Base-by-base conservation (phyloP, 2,888 invertebrate genomes). In the Agrilus biguttatus region DNA sequence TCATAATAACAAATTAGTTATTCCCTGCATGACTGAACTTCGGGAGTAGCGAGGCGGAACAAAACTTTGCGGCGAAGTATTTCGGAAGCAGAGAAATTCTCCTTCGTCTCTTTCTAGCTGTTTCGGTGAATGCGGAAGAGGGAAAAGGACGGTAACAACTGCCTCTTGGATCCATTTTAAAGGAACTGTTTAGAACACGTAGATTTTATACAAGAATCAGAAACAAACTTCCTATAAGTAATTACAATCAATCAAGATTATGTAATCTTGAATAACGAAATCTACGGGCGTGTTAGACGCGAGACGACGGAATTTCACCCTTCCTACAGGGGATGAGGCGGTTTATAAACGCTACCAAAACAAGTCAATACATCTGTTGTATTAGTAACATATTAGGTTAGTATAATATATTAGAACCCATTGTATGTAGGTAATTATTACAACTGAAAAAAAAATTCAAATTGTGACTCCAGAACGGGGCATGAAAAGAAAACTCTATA, bases 181-280 rank as follows among this genome's bases (percentile, higher is more conserved):
- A 37, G 28, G 28, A 45, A 43, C 41, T 44, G 46, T 43, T 45
- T 42, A 45, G 45, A 62, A 61, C 63, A 59, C 62, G 60, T 57
- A 58, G 56, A 60, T 61, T 61, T 61, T 56, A 57, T 59, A 58
- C 62, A 58, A 56, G 60, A 59, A 63, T 63, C 63, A 62, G 61
- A 61, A 62, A 62, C 62, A 63, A 64, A 63, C 63, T 62, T 63
- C 60, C 60, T 60, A 57, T 59, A 62, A 56, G 60, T 63, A 64
- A 64, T 64, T 63, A 63, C 62, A 61, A 65, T 65, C 65, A 65
- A 65, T 65, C 65, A 65, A 64, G 58, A 55, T 55, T 50, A 51
- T 53, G 50, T 53, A 53, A 54, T 55, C 54, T 51, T 45, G 45
- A 45, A 49, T 47, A 49, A 49, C 47, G 51, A 51, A 48, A 43